Evolutionary conservation across 64 coral and sea anemone genomes (phyloP).

Genomic region (Catalaphyllia jardinei): DNA sequence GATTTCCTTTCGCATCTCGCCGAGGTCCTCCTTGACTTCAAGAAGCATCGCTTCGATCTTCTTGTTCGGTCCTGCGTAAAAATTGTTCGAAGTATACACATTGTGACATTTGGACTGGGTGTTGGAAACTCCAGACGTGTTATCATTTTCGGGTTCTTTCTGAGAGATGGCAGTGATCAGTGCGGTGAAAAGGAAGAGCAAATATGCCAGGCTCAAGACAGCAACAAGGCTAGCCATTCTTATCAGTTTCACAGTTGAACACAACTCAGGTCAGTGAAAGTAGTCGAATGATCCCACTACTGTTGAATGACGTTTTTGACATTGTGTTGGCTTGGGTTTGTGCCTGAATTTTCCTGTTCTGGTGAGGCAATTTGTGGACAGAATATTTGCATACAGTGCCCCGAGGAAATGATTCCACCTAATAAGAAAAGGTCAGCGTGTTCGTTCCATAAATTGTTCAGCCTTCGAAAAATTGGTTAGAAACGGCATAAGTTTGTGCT

Average conservation of each 20-base stretch:
- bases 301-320: too few relatives aligned
- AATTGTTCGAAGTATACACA: not conserved
- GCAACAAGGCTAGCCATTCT: not conserved
- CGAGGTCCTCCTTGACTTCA: not conserved
- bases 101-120: not conserved
- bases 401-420: too few relatives aligned
- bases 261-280: too few relatives aligned
- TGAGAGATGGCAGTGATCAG: not conserved
- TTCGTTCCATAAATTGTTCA: too few relatives aligned
- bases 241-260: not conserved
- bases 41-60: not conserved
- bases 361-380: too few relatives aligned
- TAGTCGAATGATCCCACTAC: too few relatives aligned
- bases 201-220: not conserved
- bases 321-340: too few relatives aligned
- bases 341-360: too few relatives aligned
- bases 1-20: not conserved
- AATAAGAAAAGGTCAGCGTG: too few relatives aligned
- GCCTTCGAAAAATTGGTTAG: too few relatives aligned
- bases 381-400: too few relatives aligned
- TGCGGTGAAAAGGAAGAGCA: not conserved
- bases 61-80: not conserved
- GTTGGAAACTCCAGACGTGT: not conserved
- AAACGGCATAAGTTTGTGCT: too few relatives aligned
- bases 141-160: not conserved